Base-by-base conservation (phyloP, 2,113 vertebrate genomes). In the Bucco capensis region DNA sequence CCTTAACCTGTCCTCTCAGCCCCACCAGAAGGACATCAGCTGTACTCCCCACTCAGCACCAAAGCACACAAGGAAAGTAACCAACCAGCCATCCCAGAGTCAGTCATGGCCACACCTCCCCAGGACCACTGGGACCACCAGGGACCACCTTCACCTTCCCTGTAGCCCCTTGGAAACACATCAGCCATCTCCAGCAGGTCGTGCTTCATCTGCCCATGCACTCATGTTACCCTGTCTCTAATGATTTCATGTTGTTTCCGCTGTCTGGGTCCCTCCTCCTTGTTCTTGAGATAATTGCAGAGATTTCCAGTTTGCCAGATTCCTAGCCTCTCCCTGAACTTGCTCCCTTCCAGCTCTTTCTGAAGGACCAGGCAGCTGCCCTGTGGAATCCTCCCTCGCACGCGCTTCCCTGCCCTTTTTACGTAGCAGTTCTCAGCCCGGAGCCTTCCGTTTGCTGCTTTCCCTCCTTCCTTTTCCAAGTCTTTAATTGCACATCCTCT, bases 231-330 rank as follows among this genome's bases (percentile, higher is more conserved):
- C 40, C 71, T 9, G 8, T 38, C 71, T 84, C 10, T 0, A 40
- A 57, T 19, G 74, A 92, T 94, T 87, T 82, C 61, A 40, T 50
- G 71, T 5, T 21, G 18, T 92, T 95, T 93, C 95, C 12, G 4
- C 79, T 78, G 84, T 53, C 94, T 89, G 84, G 81, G 84, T 78
- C 35, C 49, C 87, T 93, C 91, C 86, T 93, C 86, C 89, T 82
- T 40, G 49, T 49, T 84, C 81, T 46, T 69, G 66, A 89, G 93
- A 87, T 93, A 75, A 94, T 54, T 93, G 71, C 58, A n/a, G 46
- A 94, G 89, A 82, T 94, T 90, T 72, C 77, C 40, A 53, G 90
- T 92, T 87, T 54, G 84, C 77, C 62, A 46, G 87, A 92, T 79
- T 89, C 81, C 74, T 78, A 60, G 65, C 77, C 86, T 89, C 19